phyloP scores from a whole-genome alignment of 1,140 invertebrate species.

The Scylla paramamosain region DNA sequence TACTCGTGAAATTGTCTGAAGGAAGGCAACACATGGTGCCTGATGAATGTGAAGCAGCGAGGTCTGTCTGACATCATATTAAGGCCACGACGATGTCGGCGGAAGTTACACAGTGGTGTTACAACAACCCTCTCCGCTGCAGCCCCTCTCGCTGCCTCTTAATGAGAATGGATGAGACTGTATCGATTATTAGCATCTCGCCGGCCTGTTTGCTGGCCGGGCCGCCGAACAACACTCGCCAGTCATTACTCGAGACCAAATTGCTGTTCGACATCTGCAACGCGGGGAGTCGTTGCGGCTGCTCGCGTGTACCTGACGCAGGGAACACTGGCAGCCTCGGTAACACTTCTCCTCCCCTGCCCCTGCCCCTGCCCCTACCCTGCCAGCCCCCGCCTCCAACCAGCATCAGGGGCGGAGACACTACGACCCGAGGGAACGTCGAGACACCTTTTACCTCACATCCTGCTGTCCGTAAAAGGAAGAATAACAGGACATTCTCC shows the following conservation, averaged over 20 bases:
- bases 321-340: not conserved
- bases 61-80: not conserved
- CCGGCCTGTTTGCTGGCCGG: not conserved
- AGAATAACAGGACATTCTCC: slow-evolving; percentile 5
- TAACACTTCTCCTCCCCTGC: not conserved
- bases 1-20: not conserved
- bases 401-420: not conserved
- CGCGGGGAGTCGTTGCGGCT: not conserved
- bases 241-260: not conserved
- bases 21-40: not conserved
- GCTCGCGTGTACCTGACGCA: slow-evolving; percentile 8
- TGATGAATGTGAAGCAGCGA: not conserved
- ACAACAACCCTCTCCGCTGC: not conserved
- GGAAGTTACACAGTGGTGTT: not conserved
- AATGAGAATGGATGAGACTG: slow-evolving; percentile 14
- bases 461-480: slow-evolving; percentile 11
- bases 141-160: not conserved
- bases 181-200: slow-evolving; percentile 22
- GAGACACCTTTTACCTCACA: slow-evolving; percentile 12
- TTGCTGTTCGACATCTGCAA: slow-evolving; percentile 21
- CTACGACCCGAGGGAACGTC: not conserved
- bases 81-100: not conserved
- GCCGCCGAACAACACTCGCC: not conserved
- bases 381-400: too few species aligned
- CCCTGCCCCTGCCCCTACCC: too few species aligned